Conservation (phyloP, 2,113 vertebrate genomes). For the Percopsis transmontana region DNA sequence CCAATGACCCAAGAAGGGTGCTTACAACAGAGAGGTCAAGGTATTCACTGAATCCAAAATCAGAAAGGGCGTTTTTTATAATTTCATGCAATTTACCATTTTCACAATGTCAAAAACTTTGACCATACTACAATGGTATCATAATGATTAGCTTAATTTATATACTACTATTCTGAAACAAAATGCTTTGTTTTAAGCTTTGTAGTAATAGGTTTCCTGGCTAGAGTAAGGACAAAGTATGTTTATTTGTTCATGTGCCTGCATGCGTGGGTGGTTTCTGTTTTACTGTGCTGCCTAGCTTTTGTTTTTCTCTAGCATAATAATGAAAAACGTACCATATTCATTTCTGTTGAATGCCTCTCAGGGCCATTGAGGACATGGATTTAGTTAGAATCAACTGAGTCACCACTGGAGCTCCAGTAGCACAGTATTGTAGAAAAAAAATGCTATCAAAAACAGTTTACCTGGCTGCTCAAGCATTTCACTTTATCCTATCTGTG, state of each 20-base stretch:
- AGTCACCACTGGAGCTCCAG: conserved; percentile 6
- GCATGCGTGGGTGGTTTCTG: too few relatives aligned
- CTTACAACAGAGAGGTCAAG: conserved; percentile 68
- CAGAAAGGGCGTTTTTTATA: neutral
- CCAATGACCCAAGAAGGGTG: conserved; percentile 30
- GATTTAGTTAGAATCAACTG: conserved; percentile 13
- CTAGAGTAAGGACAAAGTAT: too few relatives aligned
- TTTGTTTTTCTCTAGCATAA: too few relatives aligned
- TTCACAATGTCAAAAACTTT: neutral
- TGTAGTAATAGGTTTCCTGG: too few relatives aligned
- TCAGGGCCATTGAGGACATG: neutral
- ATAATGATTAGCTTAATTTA: neutral
- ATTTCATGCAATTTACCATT: too few relatives aligned
- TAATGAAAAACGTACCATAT: neutral
- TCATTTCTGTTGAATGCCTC: conserved; percentile 19
- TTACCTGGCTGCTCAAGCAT: conserved; percentile 1
- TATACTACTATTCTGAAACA: too few relatives aligned
- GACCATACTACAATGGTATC: neutral
- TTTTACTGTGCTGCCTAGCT: too few relatives aligned
- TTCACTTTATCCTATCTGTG: neutral
- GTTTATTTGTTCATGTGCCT: too few relatives aligned
- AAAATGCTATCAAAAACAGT: conserved; percentile 9
- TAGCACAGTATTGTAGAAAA: conserved; percentile 3
- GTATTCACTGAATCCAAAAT: conserved; percentile 34
- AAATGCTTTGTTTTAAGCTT: too few relatives aligned